Conservation (phyloP, 2,797 vertebrate genomes). For the Pipistrellus pipistrellus region DNA sequence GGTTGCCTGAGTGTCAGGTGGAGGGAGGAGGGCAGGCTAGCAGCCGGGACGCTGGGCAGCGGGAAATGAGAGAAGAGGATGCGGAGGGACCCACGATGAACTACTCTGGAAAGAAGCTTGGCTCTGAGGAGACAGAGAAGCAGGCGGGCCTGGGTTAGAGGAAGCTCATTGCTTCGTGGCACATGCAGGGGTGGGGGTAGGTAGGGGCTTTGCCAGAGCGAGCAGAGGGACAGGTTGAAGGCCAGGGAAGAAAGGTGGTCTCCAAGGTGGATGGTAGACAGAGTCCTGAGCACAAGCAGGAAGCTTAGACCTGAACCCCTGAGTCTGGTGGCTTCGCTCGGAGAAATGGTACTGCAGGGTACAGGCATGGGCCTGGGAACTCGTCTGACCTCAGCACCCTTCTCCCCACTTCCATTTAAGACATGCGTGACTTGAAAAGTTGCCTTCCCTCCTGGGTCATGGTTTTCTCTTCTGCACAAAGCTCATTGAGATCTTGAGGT, state of each 20-base stretch:
- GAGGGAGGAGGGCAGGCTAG: background rate
- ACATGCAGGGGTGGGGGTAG: background rate
- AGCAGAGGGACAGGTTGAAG: background rate
- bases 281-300: background rate
- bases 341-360: rapidly evolving
- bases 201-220: background rate
- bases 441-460: background rate
- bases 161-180: background rate
- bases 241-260: no score
- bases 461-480: background rate
- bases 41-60: background rate
- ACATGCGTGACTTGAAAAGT: background rate
- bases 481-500: background rate
- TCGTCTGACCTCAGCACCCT: background rate
- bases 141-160: rapidly evolving
- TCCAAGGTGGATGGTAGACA: background rate
- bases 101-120: background rate
- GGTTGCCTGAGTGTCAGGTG: background rate
- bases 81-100: background rate
- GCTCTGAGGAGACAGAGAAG: background rate
- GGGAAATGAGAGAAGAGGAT: background rate
- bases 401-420: background rate
- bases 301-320: background rate
- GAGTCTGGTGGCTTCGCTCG: background rate
- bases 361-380: background rate